A percentile compares a stretch with the other conserved stretches of the same genome.
Conservation (phyloP, 2,888 invertebrate genomes). For the Caenorhabditis japonica region DNA sequence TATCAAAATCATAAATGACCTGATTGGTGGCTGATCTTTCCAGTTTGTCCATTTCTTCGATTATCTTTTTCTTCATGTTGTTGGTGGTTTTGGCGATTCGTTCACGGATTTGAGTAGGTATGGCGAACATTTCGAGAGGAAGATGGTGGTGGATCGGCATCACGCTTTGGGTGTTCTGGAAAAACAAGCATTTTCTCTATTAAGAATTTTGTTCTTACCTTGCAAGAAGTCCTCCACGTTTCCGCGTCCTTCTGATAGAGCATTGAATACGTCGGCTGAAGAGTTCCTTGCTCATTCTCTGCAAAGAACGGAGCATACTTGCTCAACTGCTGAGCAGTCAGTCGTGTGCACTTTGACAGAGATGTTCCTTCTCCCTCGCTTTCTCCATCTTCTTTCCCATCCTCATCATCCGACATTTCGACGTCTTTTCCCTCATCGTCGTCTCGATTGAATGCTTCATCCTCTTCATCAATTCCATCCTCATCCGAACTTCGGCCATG, state of each 20-base stretch:
- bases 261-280: slow-evolving; percentile 19
- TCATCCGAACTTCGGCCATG: slow-evolving; percentile 37
- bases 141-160: slow-evolving; percentile 45
- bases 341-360: slow-evolving; percentile 47
- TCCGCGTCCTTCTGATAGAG: slow-evolving; percentile 27
- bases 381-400: slow-evolving; percentile 12
- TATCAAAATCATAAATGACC: slow-evolving; percentile 84
- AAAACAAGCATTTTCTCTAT: background rate
- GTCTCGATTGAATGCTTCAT: slow-evolving; percentile 42
- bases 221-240: slow-evolving; percentile 35
- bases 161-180: slow-evolving; percentile 33
- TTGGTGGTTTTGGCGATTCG: slow-evolving; percentile 29
- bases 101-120: slow-evolving; percentile 10
- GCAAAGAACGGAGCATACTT: slow-evolving; percentile 58
- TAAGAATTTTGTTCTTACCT: slow-evolving; percentile 31
- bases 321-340: slow-evolving; percentile 41
- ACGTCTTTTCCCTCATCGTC: slow-evolving; percentile 32
- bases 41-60: slow-evolving; percentile 84
- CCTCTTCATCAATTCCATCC: slow-evolving; percentile 59
- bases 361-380: background rate
- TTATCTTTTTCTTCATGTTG: slow-evolving; percentile 79
- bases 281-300: slow-evolving; percentile 38
- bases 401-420: slow-evolving; percentile 6
- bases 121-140: slow-evolving; percentile 47
- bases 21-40: slow-evolving; percentile 82